These are phyloP conservation scores for Redunca redunca DNA, from an alignment of 2,113 vertebrate species.

Conservation along the genomic window DNA sequence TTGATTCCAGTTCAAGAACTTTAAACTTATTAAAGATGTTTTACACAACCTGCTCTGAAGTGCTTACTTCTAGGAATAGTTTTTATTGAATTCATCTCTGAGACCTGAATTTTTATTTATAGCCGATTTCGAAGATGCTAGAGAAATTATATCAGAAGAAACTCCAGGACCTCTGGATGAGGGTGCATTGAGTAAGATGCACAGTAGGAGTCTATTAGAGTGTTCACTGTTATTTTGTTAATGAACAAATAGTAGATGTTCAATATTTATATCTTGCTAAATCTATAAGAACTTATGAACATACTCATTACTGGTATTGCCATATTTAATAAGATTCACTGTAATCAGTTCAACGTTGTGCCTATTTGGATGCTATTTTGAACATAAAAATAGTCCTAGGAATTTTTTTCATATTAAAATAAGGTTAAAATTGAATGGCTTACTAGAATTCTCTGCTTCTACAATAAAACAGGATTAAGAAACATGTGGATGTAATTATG, in stretches of 20 bases:
- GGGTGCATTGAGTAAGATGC: not conserved
- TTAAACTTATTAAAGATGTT: not conserved
- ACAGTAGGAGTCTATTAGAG: not conserved
- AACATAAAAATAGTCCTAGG: not conserved
- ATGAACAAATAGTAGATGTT: not conserved
- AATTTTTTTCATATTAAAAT: not conserved
- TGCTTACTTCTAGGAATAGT: not conserved
- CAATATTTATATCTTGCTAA: not conserved
- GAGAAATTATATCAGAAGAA: not conserved
- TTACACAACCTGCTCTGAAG: not conserved
- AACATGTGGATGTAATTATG: slow-evolving; percentile 26
- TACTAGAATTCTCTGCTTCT: not conserved
- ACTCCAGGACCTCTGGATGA: not conserved
- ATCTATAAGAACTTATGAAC: not conserved
- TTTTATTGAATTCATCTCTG: not conserved
- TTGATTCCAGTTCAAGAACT: not conserved
- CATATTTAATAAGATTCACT: not conserved
- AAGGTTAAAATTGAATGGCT: slow-evolving; percentile 13
- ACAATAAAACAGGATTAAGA: slow-evolving; percentile 19
- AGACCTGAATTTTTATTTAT: not conserved
- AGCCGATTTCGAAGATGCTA: not conserved
- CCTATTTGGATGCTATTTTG: not conserved
- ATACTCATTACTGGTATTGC: not conserved
- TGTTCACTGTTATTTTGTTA: not conserved
- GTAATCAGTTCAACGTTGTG: not conserved